Percentiles rank a stretch among this genome's conserved stretches.
Conservation (phyloP, 2,888 invertebrate species). For the Onthophagus sagittarius region DNA sequence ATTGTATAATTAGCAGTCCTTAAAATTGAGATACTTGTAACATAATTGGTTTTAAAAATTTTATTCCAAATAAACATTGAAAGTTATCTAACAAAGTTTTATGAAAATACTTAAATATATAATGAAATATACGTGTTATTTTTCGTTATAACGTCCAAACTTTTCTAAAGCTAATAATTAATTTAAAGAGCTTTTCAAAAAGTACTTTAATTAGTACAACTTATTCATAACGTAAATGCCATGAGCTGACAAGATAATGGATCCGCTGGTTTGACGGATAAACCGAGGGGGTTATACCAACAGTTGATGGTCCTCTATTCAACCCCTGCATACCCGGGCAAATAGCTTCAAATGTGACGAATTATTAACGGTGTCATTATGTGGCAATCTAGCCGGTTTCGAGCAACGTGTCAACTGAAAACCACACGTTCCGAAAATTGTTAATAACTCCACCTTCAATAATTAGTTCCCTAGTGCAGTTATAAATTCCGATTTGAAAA, state of each 20-base stretch:
- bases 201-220: background rate
- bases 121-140: too few species aligned
- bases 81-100: too few species aligned
- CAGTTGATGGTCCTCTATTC: background rate
- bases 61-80: too few species aligned
- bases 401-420: background rate
- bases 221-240: background rate
- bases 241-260: background rate
- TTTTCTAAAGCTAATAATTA: background rate
- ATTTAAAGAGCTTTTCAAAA: background rate
- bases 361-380: background rate
- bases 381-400: background rate
- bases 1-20: too few species aligned
- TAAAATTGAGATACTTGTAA: too few species aligned
- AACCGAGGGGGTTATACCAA: background rate
- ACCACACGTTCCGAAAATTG: background rate
- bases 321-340: background rate
- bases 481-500: background rate
- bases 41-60: too few species aligned
- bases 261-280: background rate
- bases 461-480: background rate
- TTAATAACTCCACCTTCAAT: background rate
- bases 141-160: too few species aligned
- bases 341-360: background rate
- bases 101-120: too few species aligned